Conservation (phyloP, 2,797 vertebrate genomes). For the Cheirogaleus major region DNA sequence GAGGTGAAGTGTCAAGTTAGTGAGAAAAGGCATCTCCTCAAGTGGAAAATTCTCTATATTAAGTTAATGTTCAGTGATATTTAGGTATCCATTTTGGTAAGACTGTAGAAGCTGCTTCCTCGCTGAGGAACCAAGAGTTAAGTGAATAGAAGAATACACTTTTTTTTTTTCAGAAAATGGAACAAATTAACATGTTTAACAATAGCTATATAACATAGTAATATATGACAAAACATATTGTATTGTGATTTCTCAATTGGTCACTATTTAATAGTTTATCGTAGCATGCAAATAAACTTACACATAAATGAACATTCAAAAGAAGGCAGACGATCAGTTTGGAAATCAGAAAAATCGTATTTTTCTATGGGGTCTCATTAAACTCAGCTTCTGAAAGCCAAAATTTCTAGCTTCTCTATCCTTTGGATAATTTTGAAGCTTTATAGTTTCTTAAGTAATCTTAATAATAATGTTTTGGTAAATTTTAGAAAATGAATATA, state of each 20-base stretch:
- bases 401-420: background rate
- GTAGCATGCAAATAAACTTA: background rate
- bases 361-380: background rate
- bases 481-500: background rate
- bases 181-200: background rate
- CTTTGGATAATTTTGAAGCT: background rate
- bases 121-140: constrained; percentile 38
- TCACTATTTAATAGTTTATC: background rate
- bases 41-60: constrained; percentile 56
- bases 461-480: background rate
- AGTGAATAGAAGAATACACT: background rate
- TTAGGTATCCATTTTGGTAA: constrained; percentile 46
- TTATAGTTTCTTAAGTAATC: background rate
- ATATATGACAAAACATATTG: background rate
- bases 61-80: constrained; percentile 71
- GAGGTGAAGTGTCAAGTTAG: constrained; percentile 59
- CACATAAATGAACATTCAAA: constrained; percentile 11
- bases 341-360: background rate
- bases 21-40: constrained; percentile 50
- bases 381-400: background rate
- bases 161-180: background rate
- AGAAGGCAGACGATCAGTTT: background rate
- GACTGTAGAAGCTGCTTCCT: background rate
- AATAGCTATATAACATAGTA: background rate
- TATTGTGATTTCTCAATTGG: background rate